phyloP scores from a whole-genome alignment of 2,113 vertebrate species.

The Carassius gibelio region DNA sequence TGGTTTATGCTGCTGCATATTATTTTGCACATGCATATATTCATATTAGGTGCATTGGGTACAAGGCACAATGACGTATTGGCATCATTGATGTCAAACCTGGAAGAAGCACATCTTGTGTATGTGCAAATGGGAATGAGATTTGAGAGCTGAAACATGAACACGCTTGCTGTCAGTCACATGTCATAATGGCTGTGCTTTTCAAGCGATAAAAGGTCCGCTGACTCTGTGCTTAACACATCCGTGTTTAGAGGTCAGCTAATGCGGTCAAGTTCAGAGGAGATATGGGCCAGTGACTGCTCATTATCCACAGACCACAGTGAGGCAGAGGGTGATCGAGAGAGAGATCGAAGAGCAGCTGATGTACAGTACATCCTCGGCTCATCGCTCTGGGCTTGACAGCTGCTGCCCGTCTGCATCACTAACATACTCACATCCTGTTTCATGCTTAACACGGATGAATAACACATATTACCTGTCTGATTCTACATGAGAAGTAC shows the following conservation, averaged over 20 bases:
- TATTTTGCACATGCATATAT: background rate
- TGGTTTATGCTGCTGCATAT: background rate
- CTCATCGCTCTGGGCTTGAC: background rate
- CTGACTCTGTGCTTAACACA: background rate
- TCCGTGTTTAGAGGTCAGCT: background rate
- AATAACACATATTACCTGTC: background rate
- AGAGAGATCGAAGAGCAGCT: conserved; percentile 19
- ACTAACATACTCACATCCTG: background rate
- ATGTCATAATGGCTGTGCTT: background rate
- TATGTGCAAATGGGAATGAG: background rate
- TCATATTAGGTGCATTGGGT: background rate
- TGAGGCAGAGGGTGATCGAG: background rate
- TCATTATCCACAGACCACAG: conserved; percentile 19
- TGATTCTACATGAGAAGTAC: background rate
- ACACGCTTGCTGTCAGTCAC: background rate
- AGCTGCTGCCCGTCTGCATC: conserved; percentile 8
- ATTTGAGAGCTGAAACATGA: background rate
- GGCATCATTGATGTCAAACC: background rate
- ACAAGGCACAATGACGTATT: background rate
- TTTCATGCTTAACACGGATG: background rate
- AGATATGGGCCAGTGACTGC: background rate
- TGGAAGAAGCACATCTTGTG: background rate
- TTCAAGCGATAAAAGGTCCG: background rate
- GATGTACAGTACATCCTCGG: conserved; percentile 1
- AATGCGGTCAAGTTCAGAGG: conserved; percentile 35